Evolutionary conservation across 2,113 vertebrate genomes (phyloP), one percentile per base, ranked within the genome.

Genomic region (Ictalurus punctatus): DNA sequence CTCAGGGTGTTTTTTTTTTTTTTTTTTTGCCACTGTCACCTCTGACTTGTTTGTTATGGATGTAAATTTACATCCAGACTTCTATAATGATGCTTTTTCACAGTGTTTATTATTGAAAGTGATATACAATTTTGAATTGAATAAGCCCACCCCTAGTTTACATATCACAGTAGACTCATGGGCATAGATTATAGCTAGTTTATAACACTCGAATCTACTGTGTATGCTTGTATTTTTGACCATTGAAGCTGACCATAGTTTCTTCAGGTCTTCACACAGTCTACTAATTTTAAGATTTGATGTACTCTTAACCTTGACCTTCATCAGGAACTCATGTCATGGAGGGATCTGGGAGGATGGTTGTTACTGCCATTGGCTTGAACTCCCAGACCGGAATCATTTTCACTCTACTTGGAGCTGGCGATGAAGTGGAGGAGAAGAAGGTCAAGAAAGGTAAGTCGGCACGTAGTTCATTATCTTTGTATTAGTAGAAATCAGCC

Each of bases 331-430:
- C 98, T 85, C 98, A 99, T 0, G 98, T 99, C 89, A 99, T 99
- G 98, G 98, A 99, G 93, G 98, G 98, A 86, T 99, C 98, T 0
- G 98, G 98, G 71, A 93, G 97, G 89, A 99, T 99, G 97, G 89
- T 99, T 88, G 98, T 99, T 90, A 96, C 96, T 0, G 98, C 98
- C 0, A 97, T 99, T 69, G 98, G 98, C 8, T 92, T 98, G 92
- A 98, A 99, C 95, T 99, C 98, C 88, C 98, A 99, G 90, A 99
- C 98, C 0, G 98, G 98, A 86, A 99, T 99, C 92, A 99, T 99
- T 94, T 98, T 99, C 89, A 98, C 97, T 37, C 96, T 99, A 59
- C 84, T 99, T 92, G 98, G 98, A 13, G 96, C 97, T 0, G 93
- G 96, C 34, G 97, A 97, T 86, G 96, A 96, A 0, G 97, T 97